A percentile compares a stretch with the other conserved stretches of the same genome.
Evolutionary conservation across 2,113 vertebrate species (phyloP).

Genomic region (Nothocercus julius): DNA sequence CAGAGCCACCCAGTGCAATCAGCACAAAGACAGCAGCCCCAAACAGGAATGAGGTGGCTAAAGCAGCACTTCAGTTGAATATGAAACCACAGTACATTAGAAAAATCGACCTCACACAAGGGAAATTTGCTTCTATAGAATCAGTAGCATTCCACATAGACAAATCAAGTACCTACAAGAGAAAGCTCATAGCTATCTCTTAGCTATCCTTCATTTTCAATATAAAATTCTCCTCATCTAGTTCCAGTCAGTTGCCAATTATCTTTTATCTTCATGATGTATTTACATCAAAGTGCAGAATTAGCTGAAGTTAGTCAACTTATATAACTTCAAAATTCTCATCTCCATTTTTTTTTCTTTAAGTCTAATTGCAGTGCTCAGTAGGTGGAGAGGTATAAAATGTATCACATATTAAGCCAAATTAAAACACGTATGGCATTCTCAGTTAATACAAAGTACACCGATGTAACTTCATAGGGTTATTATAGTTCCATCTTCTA

Average conservation of each 20-base stretch:
- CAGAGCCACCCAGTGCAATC: not conserved
- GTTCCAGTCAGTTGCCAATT: not conserved
- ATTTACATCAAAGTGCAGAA: slow-evolving; percentile 54
- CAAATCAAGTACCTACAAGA: slow-evolving; percentile 46
- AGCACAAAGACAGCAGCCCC: not conserved
- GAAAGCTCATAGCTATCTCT: slow-evolving; percentile 38
- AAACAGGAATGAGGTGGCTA: not conserved
- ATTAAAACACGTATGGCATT: slow-evolving; percentile 24
- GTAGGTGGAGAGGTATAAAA: slow-evolving; percentile 63
- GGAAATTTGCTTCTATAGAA: not conserved
- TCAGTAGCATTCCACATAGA: slow-evolving; percentile 25
- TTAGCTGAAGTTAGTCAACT: slow-evolving; percentile 30
- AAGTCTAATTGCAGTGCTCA: slow-evolving; percentile 42
- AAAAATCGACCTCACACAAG: not conserved
- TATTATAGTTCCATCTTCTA: slow-evolving; percentile 96
- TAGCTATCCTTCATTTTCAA: slow-evolving; percentile 59
- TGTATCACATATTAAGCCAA: slow-evolving; percentile 22
- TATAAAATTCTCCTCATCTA: slow-evolving; percentile 4
- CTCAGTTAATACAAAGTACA: not conserved
- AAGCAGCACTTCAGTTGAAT: slow-evolving; percentile 10
- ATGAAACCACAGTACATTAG: slow-evolving; percentile 10
- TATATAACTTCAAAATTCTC: not conserved
- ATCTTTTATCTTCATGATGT: not conserved
- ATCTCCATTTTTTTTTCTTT: not conserved
- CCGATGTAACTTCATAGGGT: slow-evolving; percentile 82